Evolutionary conservation across 2,797 vertebrate genomes (phyloP), one percentile per base, ranked within the genome.

Genomic region (Hydrolagus colliei): DNA sequence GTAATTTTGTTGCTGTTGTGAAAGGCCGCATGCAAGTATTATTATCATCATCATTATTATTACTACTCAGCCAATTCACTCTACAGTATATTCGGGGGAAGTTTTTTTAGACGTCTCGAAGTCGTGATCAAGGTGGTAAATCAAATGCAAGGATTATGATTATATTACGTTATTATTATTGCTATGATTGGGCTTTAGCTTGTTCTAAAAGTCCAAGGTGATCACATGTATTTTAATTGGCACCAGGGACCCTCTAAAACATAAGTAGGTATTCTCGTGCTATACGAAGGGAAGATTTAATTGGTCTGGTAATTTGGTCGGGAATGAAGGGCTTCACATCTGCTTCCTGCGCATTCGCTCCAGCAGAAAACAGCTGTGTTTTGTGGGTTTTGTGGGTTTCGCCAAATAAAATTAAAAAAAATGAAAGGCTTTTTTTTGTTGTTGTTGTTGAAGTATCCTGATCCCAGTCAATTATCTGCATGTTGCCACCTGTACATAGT

Each of bases 401-500:
- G 1, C 8, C 27, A 27, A 27, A 27, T 27, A 27, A 27, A 27
- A 27, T 27, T 0, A 27, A 27, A 27, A 27, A 80, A 35, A 80
- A 65, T 80, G 32, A 27, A 61, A 80, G 77, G 62, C 22, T 32
- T 27, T 27, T 27, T 27, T 27, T 27, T 27, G 27, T 27, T 27
- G 27, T 27, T 27, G 27, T 27, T 27, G 27, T 27, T 27, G 27
- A 82, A 14, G 20, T 11, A 8, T 20, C 27, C 27, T 35, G 79
- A n/a, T 62, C 18, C 13, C 14, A 35, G 79, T 82, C 27, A 68
- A 16, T 82, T 35, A 32, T 16, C 32, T 27, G 35, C 5, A 68
- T 18, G 32, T 65, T 41, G 79, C 79, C 79, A 82, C 62, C 79
- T 82, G 79, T 11, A 52, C 41, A 52, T 52, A 52, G 41, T 52